Evolutionary conservation across 2,113 vertebrate genomes (phyloP).

Genomic region (Thermophis baileyi): DNA sequence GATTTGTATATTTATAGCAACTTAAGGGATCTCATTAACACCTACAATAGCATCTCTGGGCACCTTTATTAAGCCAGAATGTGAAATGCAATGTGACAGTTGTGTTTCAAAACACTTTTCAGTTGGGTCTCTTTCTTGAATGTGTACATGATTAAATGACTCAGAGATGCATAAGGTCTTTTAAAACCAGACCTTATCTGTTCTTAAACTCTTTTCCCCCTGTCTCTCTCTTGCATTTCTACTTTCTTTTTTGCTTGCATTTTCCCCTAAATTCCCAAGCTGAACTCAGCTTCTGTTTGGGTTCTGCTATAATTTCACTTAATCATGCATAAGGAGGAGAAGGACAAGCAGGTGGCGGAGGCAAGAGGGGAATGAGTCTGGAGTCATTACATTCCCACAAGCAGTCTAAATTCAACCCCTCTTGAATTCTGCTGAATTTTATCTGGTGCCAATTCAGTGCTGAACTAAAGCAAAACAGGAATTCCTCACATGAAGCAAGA

Average conservation of each 20-base stretch:
- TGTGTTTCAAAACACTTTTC: constrained; percentile 30
- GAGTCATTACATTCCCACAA: background rate
- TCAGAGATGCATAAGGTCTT: constrained; percentile 19
- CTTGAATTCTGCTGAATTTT: background rate
- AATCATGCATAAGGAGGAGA: background rate
- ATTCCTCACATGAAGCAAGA: background rate
- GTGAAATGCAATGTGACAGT: constrained; percentile 40
- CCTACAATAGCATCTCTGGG: constrained; percentile 36
- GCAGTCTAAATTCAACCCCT: background rate
- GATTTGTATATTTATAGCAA: constrained; percentile 64
- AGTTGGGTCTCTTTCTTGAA: constrained; percentile 33
- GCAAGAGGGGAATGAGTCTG: background rate
- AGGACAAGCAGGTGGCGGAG: background rate
- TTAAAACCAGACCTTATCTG: background rate
- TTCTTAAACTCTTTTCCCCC: rapidly evolving
- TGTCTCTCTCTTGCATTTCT: background rate
- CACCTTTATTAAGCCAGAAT: constrained; percentile 47
- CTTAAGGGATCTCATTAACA: constrained; percentile 57
- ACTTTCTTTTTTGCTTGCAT: background rate
- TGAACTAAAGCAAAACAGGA: too few species aligned
- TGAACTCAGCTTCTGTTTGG: background rate
- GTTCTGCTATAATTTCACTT: background rate
- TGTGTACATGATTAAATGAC: constrained; percentile 25
- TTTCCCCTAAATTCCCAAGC: background rate
- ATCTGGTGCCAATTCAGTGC: background rate